Evolutionary conservation across 2,797 vertebrate genomes (phyloP).

Genomic region (Cossypha niveicapilla): DNA sequence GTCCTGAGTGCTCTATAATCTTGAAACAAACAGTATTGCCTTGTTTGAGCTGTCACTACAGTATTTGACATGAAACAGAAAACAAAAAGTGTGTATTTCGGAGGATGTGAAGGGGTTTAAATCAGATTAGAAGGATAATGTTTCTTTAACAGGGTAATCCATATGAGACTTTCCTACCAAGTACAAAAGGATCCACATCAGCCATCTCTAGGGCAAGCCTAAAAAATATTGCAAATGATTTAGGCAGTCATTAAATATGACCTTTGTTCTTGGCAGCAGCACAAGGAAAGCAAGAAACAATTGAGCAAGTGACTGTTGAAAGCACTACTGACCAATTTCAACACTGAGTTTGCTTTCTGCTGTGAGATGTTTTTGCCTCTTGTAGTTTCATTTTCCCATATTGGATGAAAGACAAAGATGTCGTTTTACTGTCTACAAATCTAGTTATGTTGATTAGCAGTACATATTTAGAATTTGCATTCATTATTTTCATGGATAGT

Average conservation of each 20-base stretch:
- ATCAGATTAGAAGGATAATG: not conserved
- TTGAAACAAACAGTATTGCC: not conserved
- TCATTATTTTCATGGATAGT: conserved; percentile 12
- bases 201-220: not conserved
- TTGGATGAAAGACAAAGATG: conserved; percentile 13
- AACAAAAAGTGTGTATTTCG: not conserved
- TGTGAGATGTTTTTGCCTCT: conserved; percentile 15
- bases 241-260: conserved; percentile 39
- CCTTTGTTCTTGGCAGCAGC: conserved; percentile 54
- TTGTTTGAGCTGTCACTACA: not conserved
- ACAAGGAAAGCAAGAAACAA: conserved; percentile 52
- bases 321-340: conserved; percentile 25
- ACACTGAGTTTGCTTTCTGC: conserved; percentile 19
- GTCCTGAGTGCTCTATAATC: not conserved
- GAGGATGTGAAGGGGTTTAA: not conserved
- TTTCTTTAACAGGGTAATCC: not conserved
- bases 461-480: conserved; percentile 42
- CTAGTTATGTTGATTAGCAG: conserved; percentile 41
- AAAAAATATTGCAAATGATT: conserved; percentile 11
- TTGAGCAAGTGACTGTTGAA: conserved; percentile 43
- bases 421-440: not conserved
- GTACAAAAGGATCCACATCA: conserved; percentile 1
- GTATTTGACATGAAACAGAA: not conserved
- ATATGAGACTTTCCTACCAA: not conserved
- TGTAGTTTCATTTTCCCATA: conserved; percentile 3